A percentile compares a stretch with the other conserved stretches of the same genome.
Conservation (phyloP, 2,888 invertebrate genomes). For the Hanleya hanleyi region DNA sequence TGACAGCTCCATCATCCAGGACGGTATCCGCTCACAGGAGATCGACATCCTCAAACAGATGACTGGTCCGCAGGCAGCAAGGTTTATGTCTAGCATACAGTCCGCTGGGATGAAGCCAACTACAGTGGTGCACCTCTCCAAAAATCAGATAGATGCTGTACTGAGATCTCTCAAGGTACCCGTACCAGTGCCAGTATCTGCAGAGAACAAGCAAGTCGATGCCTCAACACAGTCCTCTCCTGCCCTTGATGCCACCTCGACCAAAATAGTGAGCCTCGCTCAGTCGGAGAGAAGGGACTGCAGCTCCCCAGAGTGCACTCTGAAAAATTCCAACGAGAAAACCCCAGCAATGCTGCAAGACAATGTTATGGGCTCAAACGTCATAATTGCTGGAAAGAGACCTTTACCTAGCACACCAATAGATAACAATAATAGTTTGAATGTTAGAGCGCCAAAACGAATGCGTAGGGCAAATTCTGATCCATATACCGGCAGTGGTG, state of each 20-base stretch:
- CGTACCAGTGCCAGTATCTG: constrained; percentile 33
- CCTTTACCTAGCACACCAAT: neutral
- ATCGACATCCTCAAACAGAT: too few relatives aligned
- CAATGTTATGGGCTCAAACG: neutral
- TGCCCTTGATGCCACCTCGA: neutral
- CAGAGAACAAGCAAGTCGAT: constrained; percentile 32
- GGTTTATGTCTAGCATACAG: too few relatives aligned
- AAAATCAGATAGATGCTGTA: constrained; percentile 59
- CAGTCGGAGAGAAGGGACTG: neutral
- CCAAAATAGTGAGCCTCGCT: neutral
- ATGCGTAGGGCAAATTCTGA: neutral
- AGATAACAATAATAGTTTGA: too few relatives aligned
- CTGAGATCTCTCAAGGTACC: constrained; percentile 59
- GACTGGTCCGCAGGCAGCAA: too few relatives aligned
- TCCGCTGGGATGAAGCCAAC: constrained; percentile 14
- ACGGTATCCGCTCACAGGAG: too few relatives aligned
- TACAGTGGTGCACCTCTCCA: constrained; percentile 53
- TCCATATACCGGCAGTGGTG: neutral
- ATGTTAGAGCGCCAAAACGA: neutral
- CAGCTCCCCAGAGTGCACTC: constrained; percentile 33
- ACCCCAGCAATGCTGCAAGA: constrained; percentile 34
- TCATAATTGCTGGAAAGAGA: neutral
- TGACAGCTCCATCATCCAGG: too few relatives aligned
- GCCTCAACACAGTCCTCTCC: constrained; percentile 43
- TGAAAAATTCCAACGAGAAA: constrained; percentile 40